phyloP scores from a whole-genome alignment of 2,797 vertebrate genomes.

The Alcedo quadribrachys region DNA sequence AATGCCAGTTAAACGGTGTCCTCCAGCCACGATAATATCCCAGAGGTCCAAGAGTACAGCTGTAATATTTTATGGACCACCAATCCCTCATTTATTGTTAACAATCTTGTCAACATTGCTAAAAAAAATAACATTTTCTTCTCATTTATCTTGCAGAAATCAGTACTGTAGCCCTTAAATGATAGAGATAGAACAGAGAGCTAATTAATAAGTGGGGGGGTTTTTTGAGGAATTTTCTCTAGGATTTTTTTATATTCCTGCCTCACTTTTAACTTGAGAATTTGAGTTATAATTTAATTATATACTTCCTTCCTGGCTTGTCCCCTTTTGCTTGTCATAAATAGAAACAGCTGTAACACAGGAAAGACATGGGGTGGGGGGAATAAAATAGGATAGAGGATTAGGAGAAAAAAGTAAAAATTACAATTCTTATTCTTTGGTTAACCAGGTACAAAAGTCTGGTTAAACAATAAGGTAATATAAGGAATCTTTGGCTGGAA shows the following conservation, averaged over 20 bases:
- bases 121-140: background rate
- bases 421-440: background rate
- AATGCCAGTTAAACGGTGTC: background rate
- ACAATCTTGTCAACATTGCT: background rate
- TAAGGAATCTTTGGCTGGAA: background rate
- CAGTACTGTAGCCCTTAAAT: background rate
- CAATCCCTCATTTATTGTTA: background rate
- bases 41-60: background rate
- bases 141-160: background rate
- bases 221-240: background rate
- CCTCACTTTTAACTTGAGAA: background rate
- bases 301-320: background rate
- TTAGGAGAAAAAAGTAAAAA: background rate
- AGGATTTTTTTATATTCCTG: background rate
- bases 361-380: rapidly evolving
- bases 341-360: background rate
- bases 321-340: background rate
- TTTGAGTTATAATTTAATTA: background rate
- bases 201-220: background rate
- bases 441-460: background rate
- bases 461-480: background rate
- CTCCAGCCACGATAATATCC: background rate
- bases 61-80: background rate
- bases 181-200: background rate
- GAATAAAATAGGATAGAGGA: background rate